These are phyloP conservation scores for Apaloderma vittatum DNA, from an alignment of 2,113 vertebrate species.

Conservation along the genomic window DNA sequence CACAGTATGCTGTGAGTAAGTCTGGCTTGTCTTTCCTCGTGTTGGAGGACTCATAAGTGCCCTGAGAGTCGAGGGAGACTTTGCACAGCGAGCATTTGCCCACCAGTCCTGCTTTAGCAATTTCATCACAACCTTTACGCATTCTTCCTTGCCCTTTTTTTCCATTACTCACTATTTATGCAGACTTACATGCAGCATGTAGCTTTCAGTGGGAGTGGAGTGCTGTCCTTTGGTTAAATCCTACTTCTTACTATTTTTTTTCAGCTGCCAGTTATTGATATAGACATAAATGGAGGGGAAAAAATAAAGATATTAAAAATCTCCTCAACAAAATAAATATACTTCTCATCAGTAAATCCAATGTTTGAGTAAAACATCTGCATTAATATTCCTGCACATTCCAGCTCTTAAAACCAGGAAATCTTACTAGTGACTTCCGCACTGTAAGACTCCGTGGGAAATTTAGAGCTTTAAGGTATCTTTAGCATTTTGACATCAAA, in stretches of 20 bases:
- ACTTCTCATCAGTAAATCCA: neutral
- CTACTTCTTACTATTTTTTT: neutral
- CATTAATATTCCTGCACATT: neutral
- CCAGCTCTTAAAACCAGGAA: neutral
- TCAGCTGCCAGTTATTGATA: neutral
- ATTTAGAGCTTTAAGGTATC: slow-evolving; percentile 13
- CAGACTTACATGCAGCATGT: neutral
- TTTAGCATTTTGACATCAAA: slow-evolving; percentile 19
- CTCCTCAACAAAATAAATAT: too few relatives aligned
- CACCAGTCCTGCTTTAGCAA: neutral
- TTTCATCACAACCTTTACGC: neutral
- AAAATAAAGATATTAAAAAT: neutral
- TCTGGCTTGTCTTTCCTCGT: neutral
- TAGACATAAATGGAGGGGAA: neutral
- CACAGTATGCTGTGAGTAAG: neutral
- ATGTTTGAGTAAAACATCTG: neutral
- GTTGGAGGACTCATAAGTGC: neutral
- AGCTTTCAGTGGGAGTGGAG: neutral
- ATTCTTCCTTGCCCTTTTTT: neutral
- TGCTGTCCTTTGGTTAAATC: neutral
- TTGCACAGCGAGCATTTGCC: neutral
- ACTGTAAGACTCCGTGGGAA: neutral
- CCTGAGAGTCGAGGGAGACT: neutral
- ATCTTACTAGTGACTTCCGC: neutral
- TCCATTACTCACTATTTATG: neutral